Percentiles rank a stretch among this genome's conserved stretches.
phyloP scores from a whole-genome alignment of 1,140 invertebrate genomes.

The Potamilus streckersoni region DNA sequence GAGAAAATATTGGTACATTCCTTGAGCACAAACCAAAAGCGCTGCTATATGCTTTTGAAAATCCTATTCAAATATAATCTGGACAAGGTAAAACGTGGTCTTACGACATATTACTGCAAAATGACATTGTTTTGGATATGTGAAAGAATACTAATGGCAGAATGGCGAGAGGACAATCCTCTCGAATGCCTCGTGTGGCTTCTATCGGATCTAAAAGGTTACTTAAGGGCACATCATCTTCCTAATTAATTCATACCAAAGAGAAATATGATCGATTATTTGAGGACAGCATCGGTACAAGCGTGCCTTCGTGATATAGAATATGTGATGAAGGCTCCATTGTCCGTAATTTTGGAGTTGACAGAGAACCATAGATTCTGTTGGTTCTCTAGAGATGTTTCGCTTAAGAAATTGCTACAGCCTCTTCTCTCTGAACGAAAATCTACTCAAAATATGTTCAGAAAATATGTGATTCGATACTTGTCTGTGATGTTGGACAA shows the following conservation, averaged over 20 bases:
- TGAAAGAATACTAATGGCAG: neutral
- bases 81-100: conserved; percentile 11
- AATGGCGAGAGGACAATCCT: conserved; percentile 2
- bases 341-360: neutral
- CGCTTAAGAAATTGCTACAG: neutral
- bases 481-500: conserved; percentile 9
- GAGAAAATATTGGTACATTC: conserved; percentile 1
- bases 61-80: conserved; percentile 3
- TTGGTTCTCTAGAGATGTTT: conserved; percentile 10
- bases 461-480: neutral
- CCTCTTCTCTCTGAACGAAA: neutral
- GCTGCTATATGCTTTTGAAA: conserved; percentile 15
- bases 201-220: neutral
- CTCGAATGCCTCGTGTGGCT: conserved; percentile 1
- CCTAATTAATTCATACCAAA: conserved; percentile 8
- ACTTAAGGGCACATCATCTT: neutral
- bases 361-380: conserved; percentile 3
- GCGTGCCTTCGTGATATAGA: neutral
- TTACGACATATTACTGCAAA: conserved; percentile 15
- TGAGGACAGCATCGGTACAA: neutral
- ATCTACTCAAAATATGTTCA: neutral
- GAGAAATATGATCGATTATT: conserved; percentile 4
- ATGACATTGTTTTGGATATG: conserved; percentile 1
- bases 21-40: neutral
- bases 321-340: neutral